phyloP scores from a whole-genome alignment of 2,888 invertebrate genomes.

The Acanthococcus lagerstroemiae region DNA sequence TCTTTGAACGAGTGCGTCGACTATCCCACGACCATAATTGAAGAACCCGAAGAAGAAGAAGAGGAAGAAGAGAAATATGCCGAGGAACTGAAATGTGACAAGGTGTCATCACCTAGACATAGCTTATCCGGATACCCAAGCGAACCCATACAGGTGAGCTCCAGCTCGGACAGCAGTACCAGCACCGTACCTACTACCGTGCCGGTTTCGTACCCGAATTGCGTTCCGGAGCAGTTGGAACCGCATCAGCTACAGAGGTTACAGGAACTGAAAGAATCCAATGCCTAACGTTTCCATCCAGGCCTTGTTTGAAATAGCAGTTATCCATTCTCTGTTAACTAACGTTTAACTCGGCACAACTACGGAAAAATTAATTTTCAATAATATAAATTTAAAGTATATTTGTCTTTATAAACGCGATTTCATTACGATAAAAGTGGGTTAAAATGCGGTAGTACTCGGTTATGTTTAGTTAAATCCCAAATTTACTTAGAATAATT shows the following conservation, averaged over 20 bases:
- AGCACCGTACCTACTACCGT: slow-evolving; percentile 20
- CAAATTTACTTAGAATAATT: too few relatives aligned
- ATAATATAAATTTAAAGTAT: too few relatives aligned
- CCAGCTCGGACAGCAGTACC: neutral
- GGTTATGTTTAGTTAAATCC: too few relatives aligned
- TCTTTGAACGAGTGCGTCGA: slow-evolving; percentile 26
- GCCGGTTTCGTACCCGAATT: slow-evolving; percentile 46
- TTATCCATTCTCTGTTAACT: too few relatives aligned
- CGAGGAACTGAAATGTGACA: too few relatives aligned
- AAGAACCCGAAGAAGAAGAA: slow-evolving; percentile 36
- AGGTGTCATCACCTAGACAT: too few relatives aligned
- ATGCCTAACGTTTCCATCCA: slow-evolving; percentile 64
- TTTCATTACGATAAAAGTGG: too few relatives aligned
- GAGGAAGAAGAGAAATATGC: slow-evolving; percentile 36
- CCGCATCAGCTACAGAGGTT: slow-evolving; percentile 78
- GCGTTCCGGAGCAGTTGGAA: slow-evolving; percentile 46
- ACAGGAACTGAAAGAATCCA: slow-evolving; percentile 81
- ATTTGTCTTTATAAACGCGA: too few relatives aligned
- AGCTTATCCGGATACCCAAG: slow-evolving; percentile 34
- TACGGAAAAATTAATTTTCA: too few relatives aligned
- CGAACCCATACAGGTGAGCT: slow-evolving; percentile 39
- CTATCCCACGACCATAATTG: slow-evolving; percentile 33
- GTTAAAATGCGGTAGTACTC: too few relatives aligned
- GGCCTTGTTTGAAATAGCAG: too few relatives aligned
- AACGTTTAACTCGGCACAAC: too few relatives aligned